Conservation (phyloP, 2,113 vertebrate genomes). For the Colossoma macropomum region DNA sequence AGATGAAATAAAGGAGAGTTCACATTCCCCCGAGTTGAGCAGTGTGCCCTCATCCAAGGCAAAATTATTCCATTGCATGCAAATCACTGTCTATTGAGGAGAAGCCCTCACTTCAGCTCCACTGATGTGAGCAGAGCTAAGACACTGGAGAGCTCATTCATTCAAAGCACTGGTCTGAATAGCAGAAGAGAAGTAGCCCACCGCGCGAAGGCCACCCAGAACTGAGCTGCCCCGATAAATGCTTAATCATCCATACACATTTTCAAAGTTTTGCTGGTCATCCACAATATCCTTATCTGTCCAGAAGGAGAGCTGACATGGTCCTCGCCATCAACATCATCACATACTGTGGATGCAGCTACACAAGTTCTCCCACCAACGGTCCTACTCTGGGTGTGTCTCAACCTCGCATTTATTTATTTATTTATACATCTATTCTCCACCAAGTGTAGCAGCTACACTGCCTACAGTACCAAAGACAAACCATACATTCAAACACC, state of each 20-base stretch:
- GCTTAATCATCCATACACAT: conserved; percentile 25
- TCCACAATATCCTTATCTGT: neutral
- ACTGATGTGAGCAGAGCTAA: conserved; percentile 30
- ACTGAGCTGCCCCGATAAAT: conserved; percentile 18
- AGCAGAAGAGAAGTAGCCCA: neutral
- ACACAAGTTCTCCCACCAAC: conserved; percentile 71
- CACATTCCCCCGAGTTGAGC: conserved; percentile 18
- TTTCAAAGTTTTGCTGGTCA: conserved; percentile 15
- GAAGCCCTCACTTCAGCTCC: conserved; percentile 23
- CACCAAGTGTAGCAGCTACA: conserved; percentile 26
- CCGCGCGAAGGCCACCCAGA: neutral
- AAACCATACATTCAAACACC: neutral
- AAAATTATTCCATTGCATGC: conserved; percentile 47
- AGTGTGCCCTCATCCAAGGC: conserved; percentile 39
- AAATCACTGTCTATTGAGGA: conserved; percentile 40
- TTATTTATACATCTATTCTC: conserved; percentile 47
- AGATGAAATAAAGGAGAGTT: conserved; percentile 27
- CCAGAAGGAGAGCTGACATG: conserved; percentile 26
- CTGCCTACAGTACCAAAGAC: neutral
- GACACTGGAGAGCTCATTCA: conserved; percentile 32
- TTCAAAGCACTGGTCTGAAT: neutral
- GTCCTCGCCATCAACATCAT: conserved; percentile 47
- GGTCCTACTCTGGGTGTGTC: conserved; percentile 78
- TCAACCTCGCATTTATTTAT: conserved; percentile 56
- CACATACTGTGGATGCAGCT: conserved; percentile 60